Evolutionary conservation across 2,888 invertebrate genomes (phyloP).

Genomic region (Tenthredo mesomela): DNA sequence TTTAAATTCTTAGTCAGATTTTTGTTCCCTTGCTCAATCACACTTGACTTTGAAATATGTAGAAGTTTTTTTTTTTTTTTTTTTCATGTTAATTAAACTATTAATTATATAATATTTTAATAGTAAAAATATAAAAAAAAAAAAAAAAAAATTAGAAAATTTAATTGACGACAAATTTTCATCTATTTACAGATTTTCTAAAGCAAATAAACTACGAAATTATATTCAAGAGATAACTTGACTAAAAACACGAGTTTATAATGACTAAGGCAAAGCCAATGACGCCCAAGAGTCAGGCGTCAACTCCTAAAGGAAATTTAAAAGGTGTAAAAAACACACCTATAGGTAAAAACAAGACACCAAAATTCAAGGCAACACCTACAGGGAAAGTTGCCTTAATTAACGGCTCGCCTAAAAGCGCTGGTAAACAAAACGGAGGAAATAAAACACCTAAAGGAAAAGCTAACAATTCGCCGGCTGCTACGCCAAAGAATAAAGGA

Average conservation of each 20-base stretch:
- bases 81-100: background rate
- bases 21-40: background rate
- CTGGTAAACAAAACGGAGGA: conserved; percentile 32
- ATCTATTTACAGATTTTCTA: background rate
- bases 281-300: conserved; percentile 44
- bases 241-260: background rate
- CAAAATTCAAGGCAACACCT: conserved; percentile 65
- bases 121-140: background rate
- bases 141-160: background rate
- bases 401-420: conserved; percentile 53
- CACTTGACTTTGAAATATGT: background rate
- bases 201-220: background rate
- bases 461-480: background rate
- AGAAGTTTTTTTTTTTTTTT: no score
- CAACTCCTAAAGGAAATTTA: conserved; percentile 43
- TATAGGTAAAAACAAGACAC: conserved; percentile 62
- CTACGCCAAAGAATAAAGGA: conserved; percentile 36
- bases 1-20: background rate
- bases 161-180: background rate
- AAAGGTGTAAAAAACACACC: conserved; percentile 61
- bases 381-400: conserved; percentile 63
- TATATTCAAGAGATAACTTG: background rate
- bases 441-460: conserved; percentile 23
- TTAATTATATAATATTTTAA: no score
- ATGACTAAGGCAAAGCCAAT: conserved; percentile 49